Evolutionary conservation across 2,888 invertebrate species (phyloP).

Genomic region (Zhengitettix transpicula): DNA sequence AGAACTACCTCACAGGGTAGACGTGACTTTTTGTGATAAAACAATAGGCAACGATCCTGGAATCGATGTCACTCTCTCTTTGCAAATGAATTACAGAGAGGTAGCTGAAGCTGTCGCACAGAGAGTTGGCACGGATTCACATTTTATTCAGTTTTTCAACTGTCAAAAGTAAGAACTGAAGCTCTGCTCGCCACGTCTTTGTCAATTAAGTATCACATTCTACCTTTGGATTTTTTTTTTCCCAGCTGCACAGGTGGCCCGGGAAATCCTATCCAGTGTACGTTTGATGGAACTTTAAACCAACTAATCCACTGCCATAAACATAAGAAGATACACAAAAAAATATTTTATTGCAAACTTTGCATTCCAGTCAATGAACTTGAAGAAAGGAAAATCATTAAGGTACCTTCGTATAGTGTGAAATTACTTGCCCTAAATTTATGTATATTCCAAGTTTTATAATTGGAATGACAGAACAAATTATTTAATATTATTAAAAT

Average conservation of each 20-base stretch:
- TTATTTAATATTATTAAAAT: not conserved
- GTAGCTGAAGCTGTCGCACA: constrained; percentile 86
- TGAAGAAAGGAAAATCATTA: constrained; percentile 93
- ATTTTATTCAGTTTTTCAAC: constrained; percentile 91
- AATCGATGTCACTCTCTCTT: constrained; percentile 82
- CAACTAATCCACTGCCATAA: constrained; percentile 77
- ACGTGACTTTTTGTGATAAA: constrained; percentile 94
- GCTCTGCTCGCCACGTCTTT: not conserved
- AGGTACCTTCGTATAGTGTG: constrained; percentile 30
- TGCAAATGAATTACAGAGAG: constrained; percentile 87
- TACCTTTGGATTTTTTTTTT: not conserved
- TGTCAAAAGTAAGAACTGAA: constrained; percentile 62
- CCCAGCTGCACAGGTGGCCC: constrained; percentile 77
- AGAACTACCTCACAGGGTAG: constrained; percentile 72
- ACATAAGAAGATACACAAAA: constrained; percentile 79
- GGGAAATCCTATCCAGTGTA: constrained; percentile 69
- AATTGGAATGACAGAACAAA: not conserved
- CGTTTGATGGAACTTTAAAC: constrained; percentile 76
- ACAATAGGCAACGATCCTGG: constrained; percentile 81
- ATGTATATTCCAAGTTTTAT: not conserved
- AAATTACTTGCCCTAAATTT: no score
- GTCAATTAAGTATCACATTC: not conserved
- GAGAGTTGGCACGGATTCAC: constrained; percentile 81
- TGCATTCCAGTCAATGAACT: constrained; percentile 93
- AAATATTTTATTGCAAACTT: constrained; percentile 91